Evolutionary conservation across 2,888 invertebrate genomes (phyloP).

Genomic region (Shargacucullia verbasci): DNA sequence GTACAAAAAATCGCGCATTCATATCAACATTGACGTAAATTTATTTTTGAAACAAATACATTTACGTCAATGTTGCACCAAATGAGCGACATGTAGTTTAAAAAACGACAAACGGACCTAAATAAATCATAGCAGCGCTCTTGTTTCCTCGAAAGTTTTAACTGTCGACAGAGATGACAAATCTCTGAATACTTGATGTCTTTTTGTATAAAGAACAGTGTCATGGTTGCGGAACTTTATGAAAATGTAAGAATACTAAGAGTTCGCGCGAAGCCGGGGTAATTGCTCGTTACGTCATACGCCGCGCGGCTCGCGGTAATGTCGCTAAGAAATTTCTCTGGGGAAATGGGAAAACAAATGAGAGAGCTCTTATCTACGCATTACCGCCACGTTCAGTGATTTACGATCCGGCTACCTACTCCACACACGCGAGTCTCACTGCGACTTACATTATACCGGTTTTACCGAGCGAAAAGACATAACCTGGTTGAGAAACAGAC

Average conservation of each 20-base stretch:
- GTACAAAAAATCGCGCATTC: too few species aligned
- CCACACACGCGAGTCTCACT: constrained; percentile 66
- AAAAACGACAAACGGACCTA: constrained; percentile 40
- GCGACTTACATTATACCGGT: constrained; percentile 71
- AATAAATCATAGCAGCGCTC: constrained; percentile 27
- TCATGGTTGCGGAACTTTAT: constrained; percentile 54
- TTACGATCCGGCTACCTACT: constrained; percentile 81
- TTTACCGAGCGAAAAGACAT: constrained; percentile 75
- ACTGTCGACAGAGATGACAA: constrained; percentile 41
- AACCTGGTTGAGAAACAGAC: constrained; percentile 78
- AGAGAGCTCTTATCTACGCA: constrained; percentile 87
- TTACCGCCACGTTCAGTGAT: constrained; percentile 82
- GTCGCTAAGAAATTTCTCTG: constrained; percentile 85
- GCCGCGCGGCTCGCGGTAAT: constrained; percentile 73
- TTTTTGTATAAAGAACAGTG: constrained; percentile 46
- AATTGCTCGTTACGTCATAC: constrained; percentile 81
- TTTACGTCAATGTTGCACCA: too few species aligned
- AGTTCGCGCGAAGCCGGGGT: constrained; percentile 63
- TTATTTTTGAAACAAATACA: too few species aligned
- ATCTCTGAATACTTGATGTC: constrained; percentile 46
- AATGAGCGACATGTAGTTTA: constrained; percentile 12
- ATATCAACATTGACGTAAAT: too few species aligned
- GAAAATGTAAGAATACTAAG: constrained; percentile 64
- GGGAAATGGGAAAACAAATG: constrained; percentile 88
- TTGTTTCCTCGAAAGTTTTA: constrained; percentile 38